These are phyloP conservation scores for Petrosia ficiformis DNA, from an alignment of 37 sponge, comb jelly and placozoan genomes.

Conservation along the genomic window DNA sequence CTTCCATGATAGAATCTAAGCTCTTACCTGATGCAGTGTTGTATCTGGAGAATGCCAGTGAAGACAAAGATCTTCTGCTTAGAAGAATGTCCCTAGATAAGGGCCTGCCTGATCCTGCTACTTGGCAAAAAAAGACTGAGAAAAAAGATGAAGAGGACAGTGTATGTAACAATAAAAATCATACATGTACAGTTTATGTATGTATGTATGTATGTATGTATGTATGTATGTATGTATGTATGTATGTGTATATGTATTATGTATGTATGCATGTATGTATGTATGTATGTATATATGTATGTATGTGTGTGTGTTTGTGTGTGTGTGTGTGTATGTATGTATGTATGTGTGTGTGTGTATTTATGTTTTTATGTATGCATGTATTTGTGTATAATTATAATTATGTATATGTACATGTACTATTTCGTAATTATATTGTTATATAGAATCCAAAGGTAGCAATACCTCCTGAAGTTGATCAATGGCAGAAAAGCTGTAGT, in stretches of 20 bases:
- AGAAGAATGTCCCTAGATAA: constrained; percentile 11
- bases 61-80: constrained; percentile 25
- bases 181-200: neutral
- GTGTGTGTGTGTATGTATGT: too few relatives aligned
- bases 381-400: too few relatives aligned
- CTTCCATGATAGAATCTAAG: constrained; percentile 74
- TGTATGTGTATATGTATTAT: too few relatives aligned
- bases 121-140: constrained; percentile 9
- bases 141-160: neutral
- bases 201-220: neutral
- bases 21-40: constrained; percentile 89
- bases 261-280: too few relatives aligned
- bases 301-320: too few relatives aligned
- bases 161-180: neutral
- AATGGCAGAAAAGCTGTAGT: constrained; percentile 42
- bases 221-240: too few relatives aligned
- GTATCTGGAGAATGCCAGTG: constrained; percentile 35
- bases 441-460: neutral
- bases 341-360: too few relatives aligned
- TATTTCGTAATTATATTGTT: neutral
- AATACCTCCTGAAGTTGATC: constrained; percentile 19
- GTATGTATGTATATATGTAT: too few relatives aligned
- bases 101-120: constrained; percentile 27
- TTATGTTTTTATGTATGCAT: too few relatives aligned
- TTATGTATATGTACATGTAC: too few relatives aligned